These are phyloP conservation scores for Oscheius sp. DNA, from an alignment of 1,140 invertebrate genomes.

Conservation along the genomic window DNA sequence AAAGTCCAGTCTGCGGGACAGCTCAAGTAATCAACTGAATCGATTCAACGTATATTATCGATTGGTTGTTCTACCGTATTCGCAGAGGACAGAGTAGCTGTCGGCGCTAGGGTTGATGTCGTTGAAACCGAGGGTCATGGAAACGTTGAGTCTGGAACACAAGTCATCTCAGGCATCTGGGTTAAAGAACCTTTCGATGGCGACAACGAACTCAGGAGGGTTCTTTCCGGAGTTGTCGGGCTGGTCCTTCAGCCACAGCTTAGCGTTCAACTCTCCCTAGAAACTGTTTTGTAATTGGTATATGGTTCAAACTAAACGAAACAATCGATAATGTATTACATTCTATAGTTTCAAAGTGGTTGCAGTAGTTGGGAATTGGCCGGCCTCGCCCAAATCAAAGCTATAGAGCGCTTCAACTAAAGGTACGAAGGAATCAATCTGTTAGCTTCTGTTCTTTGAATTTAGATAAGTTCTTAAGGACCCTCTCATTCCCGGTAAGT, in stretches of 20 bases:
- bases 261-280: background rate
- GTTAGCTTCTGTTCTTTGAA: too few relatives aligned
- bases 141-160: background rate
- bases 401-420: too few relatives aligned
- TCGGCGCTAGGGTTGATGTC: background rate
- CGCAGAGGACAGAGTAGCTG: background rate
- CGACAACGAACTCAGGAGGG: background rate
- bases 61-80: background rate
- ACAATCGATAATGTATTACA: too few relatives aligned
- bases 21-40: background rate
- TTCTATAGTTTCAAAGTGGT: too few relatives aligned
- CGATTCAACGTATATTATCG: background rate
- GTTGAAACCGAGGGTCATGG: background rate
- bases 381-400: too few relatives aligned
- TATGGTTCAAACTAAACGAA: too few relatives aligned
- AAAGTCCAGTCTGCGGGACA: background rate
- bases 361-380: too few relatives aligned
- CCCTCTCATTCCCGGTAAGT: too few relatives aligned
- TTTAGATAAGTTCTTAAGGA: too few relatives aligned
- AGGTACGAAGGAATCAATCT: too few relatives aligned
- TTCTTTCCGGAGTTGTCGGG: background rate
- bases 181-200: background rate
- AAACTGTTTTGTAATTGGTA: too few relatives aligned
- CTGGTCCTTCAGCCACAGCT: background rate
- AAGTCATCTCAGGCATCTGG: too few relatives aligned